A percentile compares a stretch with the other conserved stretches of the same genome.
These are phyloP conservation scores for Numida meleagris DNA, from an alignment of 2,113 vertebrate genomes.

Conservation along the genomic window DNA sequence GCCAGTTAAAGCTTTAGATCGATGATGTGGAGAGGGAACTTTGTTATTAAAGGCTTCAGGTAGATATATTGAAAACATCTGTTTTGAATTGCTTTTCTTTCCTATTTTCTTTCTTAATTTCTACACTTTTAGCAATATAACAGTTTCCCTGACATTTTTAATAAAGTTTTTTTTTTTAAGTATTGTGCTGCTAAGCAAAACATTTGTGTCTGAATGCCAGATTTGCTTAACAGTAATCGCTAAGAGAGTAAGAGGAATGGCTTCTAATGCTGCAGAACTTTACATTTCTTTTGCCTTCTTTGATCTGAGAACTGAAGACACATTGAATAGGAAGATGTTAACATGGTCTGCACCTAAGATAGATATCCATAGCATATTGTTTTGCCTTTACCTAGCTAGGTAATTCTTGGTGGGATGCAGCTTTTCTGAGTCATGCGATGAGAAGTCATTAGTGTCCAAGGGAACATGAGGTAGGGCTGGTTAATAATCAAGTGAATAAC, in stretches of 20 bases:
- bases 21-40: conserved; percentile 63
- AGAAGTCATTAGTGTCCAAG: conserved; percentile 42
- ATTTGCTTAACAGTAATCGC: background rate
- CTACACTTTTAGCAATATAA: background rate
- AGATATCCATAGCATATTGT: background rate
- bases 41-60: conserved; percentile 59
- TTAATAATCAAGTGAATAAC: conserved; percentile 33
- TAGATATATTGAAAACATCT: conserved; percentile 46
- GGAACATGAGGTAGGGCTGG: background rate
- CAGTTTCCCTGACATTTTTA: background rate
- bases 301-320: background rate
- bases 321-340: background rate
- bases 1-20: conserved; percentile 78
- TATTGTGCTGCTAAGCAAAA: conserved; percentile 29
- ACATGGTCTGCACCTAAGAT: background rate
- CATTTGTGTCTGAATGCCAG: background rate
- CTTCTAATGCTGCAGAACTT: background rate
- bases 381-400: background rate
- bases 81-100: conserved; percentile 23
- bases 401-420: background rate
- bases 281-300: background rate
- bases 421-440: background rate
- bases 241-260: background rate
- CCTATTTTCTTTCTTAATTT: background rate
- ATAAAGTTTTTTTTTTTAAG: background rate